Evolutionary conservation across 23 tunicate genomes (phyloP).

Genomic region (Trididemnum miniatum): DNA sequence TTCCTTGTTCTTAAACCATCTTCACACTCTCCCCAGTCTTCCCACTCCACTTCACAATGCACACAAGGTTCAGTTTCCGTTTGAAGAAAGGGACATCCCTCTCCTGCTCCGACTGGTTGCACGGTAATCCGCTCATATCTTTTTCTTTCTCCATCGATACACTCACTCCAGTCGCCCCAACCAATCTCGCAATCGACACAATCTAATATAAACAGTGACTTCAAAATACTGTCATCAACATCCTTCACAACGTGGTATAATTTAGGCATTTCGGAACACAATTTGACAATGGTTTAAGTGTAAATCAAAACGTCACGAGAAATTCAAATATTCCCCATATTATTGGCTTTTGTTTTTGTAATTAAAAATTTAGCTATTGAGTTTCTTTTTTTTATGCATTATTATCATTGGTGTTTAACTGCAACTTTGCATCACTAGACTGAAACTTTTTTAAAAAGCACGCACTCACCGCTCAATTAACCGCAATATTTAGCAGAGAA

Average conservation of each 20-base stretch:
- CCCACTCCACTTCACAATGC: constrained; percentile 47
- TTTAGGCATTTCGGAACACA: no score
- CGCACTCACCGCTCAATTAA: no score
- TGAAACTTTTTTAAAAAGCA: no score
- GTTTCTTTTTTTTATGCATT: no score
- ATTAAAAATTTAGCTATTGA: no score
- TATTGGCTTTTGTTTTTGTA: no score
- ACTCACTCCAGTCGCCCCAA: constrained; percentile 69
- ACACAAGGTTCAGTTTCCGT: background rate
- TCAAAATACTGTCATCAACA: background rate
- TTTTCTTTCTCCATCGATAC: constrained; percentile 33
- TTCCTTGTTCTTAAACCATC: constrained; percentile 5
- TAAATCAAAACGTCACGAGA: no score
- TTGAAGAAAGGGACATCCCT: background rate
- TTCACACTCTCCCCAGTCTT: constrained; percentile 61
- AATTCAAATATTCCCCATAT: no score
- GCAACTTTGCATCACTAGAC: no score
- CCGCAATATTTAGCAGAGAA: no score
- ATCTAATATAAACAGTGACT: constrained; percentile 1
- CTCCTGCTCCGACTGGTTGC: constrained; percentile 51
- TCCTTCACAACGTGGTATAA: background rate
- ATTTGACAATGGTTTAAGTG: no score
- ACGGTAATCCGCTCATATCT: constrained; percentile 20
- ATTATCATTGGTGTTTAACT: no score
- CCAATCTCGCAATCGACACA: constrained; percentile 56